phyloP scores from a whole-genome alignment of 1,140 invertebrate genomes.

The Heliconius hermathena region DNA sequence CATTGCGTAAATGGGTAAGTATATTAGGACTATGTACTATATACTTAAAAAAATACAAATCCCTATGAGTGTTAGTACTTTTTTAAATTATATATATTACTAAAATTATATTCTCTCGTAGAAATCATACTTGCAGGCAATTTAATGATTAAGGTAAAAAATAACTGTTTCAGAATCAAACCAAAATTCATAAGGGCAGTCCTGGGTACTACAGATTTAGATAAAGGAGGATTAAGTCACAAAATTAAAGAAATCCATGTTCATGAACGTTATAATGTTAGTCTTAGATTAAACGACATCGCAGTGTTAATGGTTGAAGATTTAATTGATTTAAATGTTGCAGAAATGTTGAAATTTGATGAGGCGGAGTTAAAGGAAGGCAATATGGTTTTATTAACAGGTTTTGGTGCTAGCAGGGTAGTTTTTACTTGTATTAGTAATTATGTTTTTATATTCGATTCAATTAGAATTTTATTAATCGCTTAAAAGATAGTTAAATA shows the following conservation, averaged over 20 bases:
- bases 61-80: no score
- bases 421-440: constrained; percentile 3
- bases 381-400: constrained; percentile 56
- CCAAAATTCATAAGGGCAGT: constrained; percentile 60
- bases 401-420: constrained; percentile 67
- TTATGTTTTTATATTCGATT: background rate
- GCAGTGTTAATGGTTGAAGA: constrained; percentile 58
- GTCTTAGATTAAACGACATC: constrained; percentile 58
- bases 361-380: constrained; percentile 49
- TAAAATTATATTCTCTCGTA: no score
- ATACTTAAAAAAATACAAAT: no score
- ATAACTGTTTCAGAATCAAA: constrained; percentile 54
- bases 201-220: constrained; percentile 61
- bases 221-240: constrained; percentile 49
- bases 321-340: constrained; percentile 49
- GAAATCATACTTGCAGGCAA: no score
- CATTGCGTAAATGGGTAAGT: constrained; percentile 68
- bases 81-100: no score
- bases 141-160: no score
- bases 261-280: constrained; percentile 55
- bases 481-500: no score
- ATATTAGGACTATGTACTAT: no score
- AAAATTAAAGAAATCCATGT: constrained; percentile 50
- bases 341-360: constrained; percentile 49
- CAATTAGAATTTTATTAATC: background rate